A percentile compares a stretch with the other conserved stretches of the same genome.
These are phyloP conservation scores for Agapornis roseicollis DNA, from an alignment of 2,113 vertebrate species.

Conservation along the genomic window DNA sequence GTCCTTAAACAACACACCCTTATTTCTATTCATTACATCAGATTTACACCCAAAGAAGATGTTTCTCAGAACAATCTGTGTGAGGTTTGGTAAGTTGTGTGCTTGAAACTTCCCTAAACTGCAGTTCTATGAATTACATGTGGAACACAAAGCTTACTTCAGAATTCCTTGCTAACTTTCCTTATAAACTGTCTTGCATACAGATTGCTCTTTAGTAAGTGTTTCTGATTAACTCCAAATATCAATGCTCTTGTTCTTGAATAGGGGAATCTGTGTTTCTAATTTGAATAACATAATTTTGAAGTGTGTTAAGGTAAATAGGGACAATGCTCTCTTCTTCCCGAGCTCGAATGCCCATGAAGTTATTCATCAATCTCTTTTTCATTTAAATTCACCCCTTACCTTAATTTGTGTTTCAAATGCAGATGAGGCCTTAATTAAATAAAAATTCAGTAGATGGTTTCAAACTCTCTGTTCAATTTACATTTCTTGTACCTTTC, in stretches of 20 bases:
- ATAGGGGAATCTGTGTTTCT: conserved; percentile 37
- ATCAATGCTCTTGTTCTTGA: conserved; percentile 9
- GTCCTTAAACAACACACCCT: neutral
- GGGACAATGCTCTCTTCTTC: conserved; percentile 50
- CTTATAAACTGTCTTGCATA: neutral
- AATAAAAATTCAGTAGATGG: conserved; percentile 68
- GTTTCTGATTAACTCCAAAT: conserved; percentile 47
- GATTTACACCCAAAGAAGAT: neutral
- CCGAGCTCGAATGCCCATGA: conserved; percentile 14
- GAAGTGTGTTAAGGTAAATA: conserved; percentile 38
- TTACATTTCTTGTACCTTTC: conserved; percentile 61
- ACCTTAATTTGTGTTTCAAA: conserved; percentile 67
- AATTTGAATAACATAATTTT: conserved; percentile 49
- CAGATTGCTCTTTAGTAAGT: neutral
- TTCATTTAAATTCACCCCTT: conserved; percentile 66
- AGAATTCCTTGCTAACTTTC: conserved; percentile 15
- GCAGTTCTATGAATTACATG: neutral
- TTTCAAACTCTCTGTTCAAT: conserved; percentile 46
- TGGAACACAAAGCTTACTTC: neutral
- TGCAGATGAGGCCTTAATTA: conserved; percentile 67
- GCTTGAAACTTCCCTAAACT: neutral
- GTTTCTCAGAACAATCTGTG: neutral
- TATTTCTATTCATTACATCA: neutral
- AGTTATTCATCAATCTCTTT: conserved; percentile 66
- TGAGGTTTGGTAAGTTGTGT: neutral